phyloP scores from a whole-genome alignment of 30 jellyfish, hydroid and myxozoan species.

The Aurelia sp. region DNA sequence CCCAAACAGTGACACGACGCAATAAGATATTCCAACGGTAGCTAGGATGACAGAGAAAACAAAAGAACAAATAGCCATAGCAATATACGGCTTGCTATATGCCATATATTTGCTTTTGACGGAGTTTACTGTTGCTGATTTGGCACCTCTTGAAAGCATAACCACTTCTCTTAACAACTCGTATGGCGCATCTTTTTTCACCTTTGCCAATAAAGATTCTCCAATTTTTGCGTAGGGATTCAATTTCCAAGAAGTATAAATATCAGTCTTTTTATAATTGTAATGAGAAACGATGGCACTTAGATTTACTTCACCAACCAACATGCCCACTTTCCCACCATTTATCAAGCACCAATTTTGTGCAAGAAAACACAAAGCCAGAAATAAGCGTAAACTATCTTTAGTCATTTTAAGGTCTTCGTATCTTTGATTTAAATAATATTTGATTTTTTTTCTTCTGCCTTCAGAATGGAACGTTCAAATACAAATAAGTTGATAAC shows the following conservation, averaged over 20 bases:
- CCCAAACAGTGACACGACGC: constrained; percentile 6
- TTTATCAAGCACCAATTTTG: too few species aligned
- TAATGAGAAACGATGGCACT: constrained; percentile 6
- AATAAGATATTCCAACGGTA: constrained; percentile 3
- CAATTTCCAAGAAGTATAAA: constrained; percentile 21
- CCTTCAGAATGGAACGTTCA: too few species aligned
- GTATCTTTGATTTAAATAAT: too few species aligned
- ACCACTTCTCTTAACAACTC: constrained; percentile 11
- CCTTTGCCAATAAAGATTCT: constrained; percentile 12
- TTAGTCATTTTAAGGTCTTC: too few species aligned
- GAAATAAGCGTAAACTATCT: too few species aligned
- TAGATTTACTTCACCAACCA: constrained; percentile 5
- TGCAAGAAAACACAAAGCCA: too few species aligned
- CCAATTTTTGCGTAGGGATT: constrained; percentile 39
- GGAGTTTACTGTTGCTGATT: constrained; percentile 1
- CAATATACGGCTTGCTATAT: constrained; percentile 44
- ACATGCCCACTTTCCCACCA: too few species aligned
- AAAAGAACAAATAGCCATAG: neutral
- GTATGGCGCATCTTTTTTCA: constrained; percentile 28
- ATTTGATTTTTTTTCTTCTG: too few species aligned
- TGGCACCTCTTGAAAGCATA: constrained; percentile 11
- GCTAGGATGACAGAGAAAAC: constrained; percentile 13
- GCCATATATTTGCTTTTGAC: constrained; percentile 15
- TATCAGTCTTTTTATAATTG: constrained; percentile 6
- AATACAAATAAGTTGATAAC: too few species aligned